Evolutionary conservation across 2,888 invertebrate genomes (phyloP).

Genomic region (Eupeodes luniger): DNA sequence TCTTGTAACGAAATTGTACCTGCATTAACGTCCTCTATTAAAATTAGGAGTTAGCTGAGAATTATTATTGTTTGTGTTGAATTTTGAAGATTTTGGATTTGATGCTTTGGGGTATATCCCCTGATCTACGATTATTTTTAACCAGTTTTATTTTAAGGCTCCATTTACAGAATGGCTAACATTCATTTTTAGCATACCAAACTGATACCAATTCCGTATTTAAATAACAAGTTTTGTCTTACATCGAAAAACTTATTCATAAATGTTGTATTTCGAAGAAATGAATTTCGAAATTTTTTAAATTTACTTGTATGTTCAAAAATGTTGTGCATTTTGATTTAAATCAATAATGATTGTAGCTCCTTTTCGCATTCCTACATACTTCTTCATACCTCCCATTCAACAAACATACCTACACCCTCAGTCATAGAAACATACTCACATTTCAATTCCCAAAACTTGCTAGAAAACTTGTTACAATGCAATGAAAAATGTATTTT

Average conservation of each 20-base stretch:
- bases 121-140: too few species aligned
- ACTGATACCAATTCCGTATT: background rate
- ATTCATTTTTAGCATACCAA: too few species aligned
- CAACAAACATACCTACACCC: background rate
- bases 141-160: too few species aligned
- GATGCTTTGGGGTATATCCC: too few species aligned
- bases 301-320: background rate
- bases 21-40: too few species aligned
- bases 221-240: background rate
- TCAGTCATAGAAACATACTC: background rate
- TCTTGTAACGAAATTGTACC: too few species aligned
- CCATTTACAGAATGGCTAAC: too few species aligned
- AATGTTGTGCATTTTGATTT: background rate
- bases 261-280: background rate
- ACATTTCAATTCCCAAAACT: background rate
- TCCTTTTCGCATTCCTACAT: background rate
- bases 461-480: conserved; percentile 40
- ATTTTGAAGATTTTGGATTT: too few species aligned
- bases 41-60: too few species aligned
- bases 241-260: background rate
- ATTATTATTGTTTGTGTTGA: too few species aligned
- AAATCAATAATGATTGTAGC: background rate
- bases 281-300: background rate
- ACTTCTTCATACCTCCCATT: background rate
- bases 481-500: conserved; percentile 67